phyloP scores from a whole-genome alignment of 2,797 vertebrate species.

The Periophthalmus magnuspinnatus region DNA sequence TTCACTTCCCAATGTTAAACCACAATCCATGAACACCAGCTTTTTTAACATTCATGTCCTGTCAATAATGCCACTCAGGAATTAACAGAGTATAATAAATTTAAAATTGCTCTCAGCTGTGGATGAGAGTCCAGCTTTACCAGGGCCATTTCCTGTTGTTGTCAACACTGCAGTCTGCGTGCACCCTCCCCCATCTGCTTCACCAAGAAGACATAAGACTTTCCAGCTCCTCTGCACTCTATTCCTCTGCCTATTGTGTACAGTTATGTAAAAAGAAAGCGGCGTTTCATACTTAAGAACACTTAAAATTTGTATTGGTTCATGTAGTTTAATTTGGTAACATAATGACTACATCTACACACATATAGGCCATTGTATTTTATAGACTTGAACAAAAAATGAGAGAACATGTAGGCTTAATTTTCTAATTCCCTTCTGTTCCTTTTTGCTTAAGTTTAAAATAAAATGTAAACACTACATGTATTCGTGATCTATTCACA shows the following conservation, averaged over 20 bases:
- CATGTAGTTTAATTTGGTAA: not conserved
- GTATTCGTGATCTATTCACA: no score
- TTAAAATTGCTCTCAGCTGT: constrained; percentile 63
- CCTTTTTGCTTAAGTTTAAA: no score
- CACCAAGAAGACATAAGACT: constrained; percentile 44
- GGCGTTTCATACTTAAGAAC: not conserved
- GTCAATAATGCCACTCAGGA: constrained; percentile 34
- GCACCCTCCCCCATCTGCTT: constrained; percentile 62
- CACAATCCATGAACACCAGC: no score
- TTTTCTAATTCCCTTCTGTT: no score
- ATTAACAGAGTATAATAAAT: constrained; percentile 43
- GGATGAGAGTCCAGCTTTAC: constrained; percentile 60
- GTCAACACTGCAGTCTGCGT: constrained; percentile 61
- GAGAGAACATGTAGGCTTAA: no score
- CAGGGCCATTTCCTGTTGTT: constrained; percentile 76
- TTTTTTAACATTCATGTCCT: not conserved
- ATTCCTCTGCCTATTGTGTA: not conserved
- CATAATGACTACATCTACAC: no score
- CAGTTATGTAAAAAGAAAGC: not conserved
- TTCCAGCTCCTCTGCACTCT: constrained; percentile 4
- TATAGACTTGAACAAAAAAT: no score
- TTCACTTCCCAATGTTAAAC: no score
- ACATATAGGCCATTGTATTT: no score
- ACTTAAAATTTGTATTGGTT: not conserved
- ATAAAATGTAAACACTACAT: no score